Evolutionary conservation across 2,113 vertebrate species (phyloP).

Genomic region (Tragulus kanchil): DNA sequence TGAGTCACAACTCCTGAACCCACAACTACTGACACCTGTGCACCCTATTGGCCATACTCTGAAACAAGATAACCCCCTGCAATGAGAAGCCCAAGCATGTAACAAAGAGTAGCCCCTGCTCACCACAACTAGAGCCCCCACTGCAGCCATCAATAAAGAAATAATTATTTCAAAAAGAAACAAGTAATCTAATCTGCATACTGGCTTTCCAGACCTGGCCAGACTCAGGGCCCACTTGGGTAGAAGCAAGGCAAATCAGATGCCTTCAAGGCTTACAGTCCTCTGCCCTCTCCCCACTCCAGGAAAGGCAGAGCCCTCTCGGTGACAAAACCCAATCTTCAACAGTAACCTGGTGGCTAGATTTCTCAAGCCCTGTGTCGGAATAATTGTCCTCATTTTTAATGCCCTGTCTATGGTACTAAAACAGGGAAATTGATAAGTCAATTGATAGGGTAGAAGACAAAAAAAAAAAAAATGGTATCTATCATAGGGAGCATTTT

Average conservation of each 20-base stretch:
- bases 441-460: too few species aligned
- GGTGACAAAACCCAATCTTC: not conserved
- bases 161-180: not conserved
- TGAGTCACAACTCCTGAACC: not conserved
- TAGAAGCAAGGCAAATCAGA: too few species aligned
- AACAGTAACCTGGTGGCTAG: not conserved
- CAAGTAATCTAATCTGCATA: rapidly evolving
- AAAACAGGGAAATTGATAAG: not conserved
- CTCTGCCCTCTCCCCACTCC: not conserved
- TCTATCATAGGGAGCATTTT: conserved; percentile 14
- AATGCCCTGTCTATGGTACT: not conserved
- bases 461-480: too few species aligned
- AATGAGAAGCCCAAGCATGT: not conserved
- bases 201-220: not conserved
- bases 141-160: not conserved
- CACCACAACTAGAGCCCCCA: not conserved
- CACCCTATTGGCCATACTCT: not conserved
- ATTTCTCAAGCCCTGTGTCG: not conserved
- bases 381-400: conserved; percentile 57
- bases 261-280: too few species aligned
- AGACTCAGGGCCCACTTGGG: not conserved
- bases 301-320: not conserved
- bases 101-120: not conserved
- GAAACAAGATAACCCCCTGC: not conserved
- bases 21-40: not conserved